Percentiles rank a stretch among this genome's conserved stretches.
phyloP scores from a whole-genome alignment of 2,797 vertebrate species.

The Hydrocynus forskahlii region DNA sequence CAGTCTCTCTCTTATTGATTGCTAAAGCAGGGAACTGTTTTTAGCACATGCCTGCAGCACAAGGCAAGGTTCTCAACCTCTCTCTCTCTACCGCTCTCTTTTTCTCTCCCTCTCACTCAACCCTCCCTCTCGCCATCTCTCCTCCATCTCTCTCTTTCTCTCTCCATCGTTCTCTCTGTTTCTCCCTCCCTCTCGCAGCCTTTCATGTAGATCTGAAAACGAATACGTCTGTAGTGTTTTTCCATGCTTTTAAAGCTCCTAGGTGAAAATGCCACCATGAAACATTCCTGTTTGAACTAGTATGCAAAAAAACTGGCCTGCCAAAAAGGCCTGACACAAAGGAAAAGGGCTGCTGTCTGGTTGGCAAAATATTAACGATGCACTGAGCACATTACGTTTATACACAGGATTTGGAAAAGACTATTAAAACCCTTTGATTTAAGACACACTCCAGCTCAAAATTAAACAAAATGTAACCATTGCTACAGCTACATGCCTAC shows the following conservation, averaged over 20 bases:
- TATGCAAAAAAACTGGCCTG: constrained; percentile 1
- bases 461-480: too few relatives aligned
- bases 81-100: constrained; percentile 45
- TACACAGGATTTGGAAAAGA: too few relatives aligned
- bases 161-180: constrained; percentile 28
- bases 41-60: constrained; percentile 67
- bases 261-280: neutral
- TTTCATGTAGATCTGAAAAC: constrained; percentile 26
- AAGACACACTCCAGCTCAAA: too few relatives aligned
- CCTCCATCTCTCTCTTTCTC: constrained; percentile 54
- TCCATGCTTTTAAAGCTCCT: constrained; percentile 16
- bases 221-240: constrained; percentile 20
- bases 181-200: constrained; percentile 18
- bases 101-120: constrained; percentile 47
- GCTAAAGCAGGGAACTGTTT: constrained; percentile 57
- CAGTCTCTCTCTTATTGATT: constrained; percentile 67
- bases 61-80: constrained; percentile 38
- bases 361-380: too few relatives aligned
- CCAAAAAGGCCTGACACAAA: neutral
- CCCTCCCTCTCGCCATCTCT: constrained; percentile 45
- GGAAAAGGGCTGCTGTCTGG: neutral
- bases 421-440: too few relatives aligned
- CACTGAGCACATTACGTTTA: too few relatives aligned
- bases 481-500: too few relatives aligned
- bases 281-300: neutral